Percentiles rank a stretch among this genome's conserved stretches.
These are phyloP conservation scores for Theodoxus fluviatilis DNA, from an alignment of 2,888 invertebrate genomes.

Conservation along the genomic window DNA sequence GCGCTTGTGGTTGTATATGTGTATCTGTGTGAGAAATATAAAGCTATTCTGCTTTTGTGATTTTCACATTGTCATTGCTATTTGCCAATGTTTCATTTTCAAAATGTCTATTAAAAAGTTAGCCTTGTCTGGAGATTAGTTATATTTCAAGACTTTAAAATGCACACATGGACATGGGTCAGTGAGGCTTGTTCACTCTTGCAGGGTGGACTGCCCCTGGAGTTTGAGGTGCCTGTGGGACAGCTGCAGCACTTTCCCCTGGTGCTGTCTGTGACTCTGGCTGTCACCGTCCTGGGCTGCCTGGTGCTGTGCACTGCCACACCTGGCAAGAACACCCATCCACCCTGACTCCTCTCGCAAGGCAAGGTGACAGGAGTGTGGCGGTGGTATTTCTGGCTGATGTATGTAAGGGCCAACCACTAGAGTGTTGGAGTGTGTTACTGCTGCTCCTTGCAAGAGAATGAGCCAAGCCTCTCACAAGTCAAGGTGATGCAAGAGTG, in stretches of 20 bases:
- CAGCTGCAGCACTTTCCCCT: conserved; percentile 33
- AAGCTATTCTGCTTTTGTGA: background rate
- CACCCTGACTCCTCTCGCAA: conserved; percentile 19
- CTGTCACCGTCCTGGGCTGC: conserved; percentile 41
- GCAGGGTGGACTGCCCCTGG: conserved; percentile 34
- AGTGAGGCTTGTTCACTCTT: conserved; percentile 13
- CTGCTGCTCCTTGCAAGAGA: too few species aligned
- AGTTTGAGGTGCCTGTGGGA: conserved; percentile 44
- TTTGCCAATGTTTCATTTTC: background rate
- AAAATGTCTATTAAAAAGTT: background rate
- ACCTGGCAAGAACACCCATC: conserved; percentile 25
- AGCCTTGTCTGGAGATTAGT: background rate
- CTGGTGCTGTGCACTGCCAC: conserved; percentile 30
- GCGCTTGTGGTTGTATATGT: background rate
- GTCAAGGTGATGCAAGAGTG: too few species aligned
- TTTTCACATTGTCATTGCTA: background rate
- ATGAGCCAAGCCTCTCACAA: too few species aligned
- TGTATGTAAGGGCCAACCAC: background rate
- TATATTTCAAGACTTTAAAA: background rate
- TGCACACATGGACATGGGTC: background rate
- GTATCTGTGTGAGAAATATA: background rate
- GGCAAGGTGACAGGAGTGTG: conserved; percentile 22
- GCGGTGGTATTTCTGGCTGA: background rate
- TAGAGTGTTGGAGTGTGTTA: background rate
- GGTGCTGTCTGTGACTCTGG: conserved; percentile 39